These are phyloP conservation scores for Todiramphus saurophagus DNA, from an alignment of 2,113 vertebrate species.

Conservation along the genomic window DNA sequence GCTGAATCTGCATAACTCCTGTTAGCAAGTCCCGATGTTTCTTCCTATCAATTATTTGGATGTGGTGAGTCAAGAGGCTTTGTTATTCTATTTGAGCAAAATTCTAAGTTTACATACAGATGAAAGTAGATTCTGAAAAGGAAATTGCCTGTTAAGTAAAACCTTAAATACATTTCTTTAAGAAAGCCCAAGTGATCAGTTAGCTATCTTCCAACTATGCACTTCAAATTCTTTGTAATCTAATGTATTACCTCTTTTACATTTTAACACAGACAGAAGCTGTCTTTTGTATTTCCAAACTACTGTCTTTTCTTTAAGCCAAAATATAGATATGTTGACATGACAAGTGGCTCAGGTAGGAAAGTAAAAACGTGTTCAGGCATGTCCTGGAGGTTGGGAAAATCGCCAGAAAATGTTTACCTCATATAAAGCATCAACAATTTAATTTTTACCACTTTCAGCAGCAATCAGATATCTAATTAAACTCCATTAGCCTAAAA, in stretches of 20 bases:
- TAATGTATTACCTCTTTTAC: slow-evolving; percentile 41
- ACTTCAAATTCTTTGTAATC: slow-evolving; percentile 33
- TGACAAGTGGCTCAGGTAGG: slow-evolving; percentile 56
- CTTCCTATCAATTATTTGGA: not conserved
- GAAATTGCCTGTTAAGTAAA: slow-evolving; percentile 34
- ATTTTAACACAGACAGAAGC: slow-evolving; percentile 23
- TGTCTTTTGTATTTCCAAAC: slow-evolving; percentile 59
- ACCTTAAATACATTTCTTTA: slow-evolving; percentile 22
- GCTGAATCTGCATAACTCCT: not conserved
- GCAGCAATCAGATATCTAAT: slow-evolving; percentile 63
- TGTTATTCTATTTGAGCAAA: not conserved
- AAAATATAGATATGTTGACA: slow-evolving; percentile 57
- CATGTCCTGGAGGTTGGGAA: slow-evolving; percentile 58
- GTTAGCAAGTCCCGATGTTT: not conserved
- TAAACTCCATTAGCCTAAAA: slow-evolving; percentile 52
- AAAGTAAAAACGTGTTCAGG: slow-evolving; percentile 61
- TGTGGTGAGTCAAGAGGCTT: not conserved
- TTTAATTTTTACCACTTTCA: slow-evolving; percentile 60
- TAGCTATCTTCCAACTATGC: slow-evolving; percentile 30
- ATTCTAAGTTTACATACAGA: not conserved
- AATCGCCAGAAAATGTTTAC: slow-evolving; percentile 47
- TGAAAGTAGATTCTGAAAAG: slow-evolving; percentile 32
- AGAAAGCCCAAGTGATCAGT: slow-evolving; percentile 37
- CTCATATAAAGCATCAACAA: slow-evolving; percentile 58
- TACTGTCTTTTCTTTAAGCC: slow-evolving; percentile 61